phyloP scores from a whole-genome alignment of 2,113 vertebrate genomes.

The Dasypus novemcinctus region DNA sequence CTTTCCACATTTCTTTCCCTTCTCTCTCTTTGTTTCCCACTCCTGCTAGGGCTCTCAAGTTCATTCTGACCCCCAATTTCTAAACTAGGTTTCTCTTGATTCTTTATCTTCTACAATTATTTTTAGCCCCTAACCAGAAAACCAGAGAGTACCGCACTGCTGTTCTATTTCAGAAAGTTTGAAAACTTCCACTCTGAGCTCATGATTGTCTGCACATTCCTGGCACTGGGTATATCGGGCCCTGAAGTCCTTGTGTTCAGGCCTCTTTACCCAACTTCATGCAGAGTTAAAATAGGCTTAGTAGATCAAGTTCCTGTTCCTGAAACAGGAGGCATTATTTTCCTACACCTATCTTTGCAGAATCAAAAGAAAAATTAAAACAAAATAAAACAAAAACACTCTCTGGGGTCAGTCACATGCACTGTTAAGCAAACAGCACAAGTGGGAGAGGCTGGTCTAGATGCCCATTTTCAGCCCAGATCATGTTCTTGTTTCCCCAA shows the following conservation, averaged over 20 bases:
- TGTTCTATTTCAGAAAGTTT: background rate
- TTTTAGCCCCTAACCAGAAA: background rate
- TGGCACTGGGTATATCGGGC: background rate
- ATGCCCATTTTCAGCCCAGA: constrained; percentile 41
- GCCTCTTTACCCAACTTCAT: background rate
- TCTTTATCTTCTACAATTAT: background rate
- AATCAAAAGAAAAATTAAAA: constrained; percentile 69
- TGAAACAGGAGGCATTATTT: constrained; percentile 68
- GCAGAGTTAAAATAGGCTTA: background rate
- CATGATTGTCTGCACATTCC: background rate
- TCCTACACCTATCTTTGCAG: constrained; percentile 56
- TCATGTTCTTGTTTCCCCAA: constrained; percentile 61
- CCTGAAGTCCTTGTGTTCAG: background rate
- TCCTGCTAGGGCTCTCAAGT: background rate
- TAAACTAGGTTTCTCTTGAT: constrained; percentile 4
- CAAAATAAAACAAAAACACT: constrained; percentile 54
- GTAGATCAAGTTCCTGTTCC: background rate
- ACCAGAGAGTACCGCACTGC: background rate
- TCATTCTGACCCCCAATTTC: background rate
- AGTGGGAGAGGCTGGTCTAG: constrained; percentile 62
- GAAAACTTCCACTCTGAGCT: background rate
- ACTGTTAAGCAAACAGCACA: constrained; percentile 58
- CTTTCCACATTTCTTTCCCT: background rate
- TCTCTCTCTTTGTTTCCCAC: background rate
- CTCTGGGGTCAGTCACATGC: constrained; percentile 22